A percentile compares a stretch with the other conserved stretches of the same genome.
Conservation (phyloP, 2,888 invertebrate genomes). For the Chaitophorus viminalis region DNA sequence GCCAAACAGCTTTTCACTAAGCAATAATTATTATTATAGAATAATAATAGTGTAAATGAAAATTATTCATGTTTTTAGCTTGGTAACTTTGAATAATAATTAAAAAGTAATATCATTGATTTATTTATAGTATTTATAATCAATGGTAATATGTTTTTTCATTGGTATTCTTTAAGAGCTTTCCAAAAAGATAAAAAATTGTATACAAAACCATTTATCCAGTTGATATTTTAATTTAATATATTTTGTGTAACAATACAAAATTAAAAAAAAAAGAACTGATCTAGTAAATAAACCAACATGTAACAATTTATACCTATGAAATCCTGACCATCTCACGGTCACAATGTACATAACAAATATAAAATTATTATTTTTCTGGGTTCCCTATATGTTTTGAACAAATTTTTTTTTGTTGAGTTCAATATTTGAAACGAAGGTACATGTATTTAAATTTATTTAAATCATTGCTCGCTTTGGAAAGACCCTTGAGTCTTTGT, state of each 20-base stretch:
- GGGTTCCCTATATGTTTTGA: neutral
- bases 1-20: neutral
- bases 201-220: neutral
- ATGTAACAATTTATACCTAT: slow-evolving; percentile 16
- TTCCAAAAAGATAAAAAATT: slow-evolving; percentile 17
- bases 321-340: neutral
- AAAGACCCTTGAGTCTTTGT: slow-evolving; percentile 20
- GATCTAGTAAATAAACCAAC: slow-evolving; percentile 5
- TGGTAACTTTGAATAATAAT: slow-evolving; percentile 45
- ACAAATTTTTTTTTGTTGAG: neutral
- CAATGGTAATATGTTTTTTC: neutral
- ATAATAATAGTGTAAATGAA: slow-evolving; percentile 19
- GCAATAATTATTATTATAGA: neutral
- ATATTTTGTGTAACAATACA: slow-evolving; percentile 33
- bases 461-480: slow-evolving; percentile 28
- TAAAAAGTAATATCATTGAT: no score
- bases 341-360: slow-evolving; percentile 24
- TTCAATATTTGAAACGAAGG: neutral
- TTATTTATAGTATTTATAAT: no score
- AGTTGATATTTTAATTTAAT: slow-evolving; percentile 25
- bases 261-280: slow-evolving; percentile 24
- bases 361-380: slow-evolving; percentile 32
- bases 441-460: neutral
- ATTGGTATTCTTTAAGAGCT: neutral
- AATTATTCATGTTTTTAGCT: slow-evolving; percentile 34